Evolutionary conservation across 2,113 vertebrate genomes (phyloP).

Genomic region (Dipodomys ordii): DNA sequence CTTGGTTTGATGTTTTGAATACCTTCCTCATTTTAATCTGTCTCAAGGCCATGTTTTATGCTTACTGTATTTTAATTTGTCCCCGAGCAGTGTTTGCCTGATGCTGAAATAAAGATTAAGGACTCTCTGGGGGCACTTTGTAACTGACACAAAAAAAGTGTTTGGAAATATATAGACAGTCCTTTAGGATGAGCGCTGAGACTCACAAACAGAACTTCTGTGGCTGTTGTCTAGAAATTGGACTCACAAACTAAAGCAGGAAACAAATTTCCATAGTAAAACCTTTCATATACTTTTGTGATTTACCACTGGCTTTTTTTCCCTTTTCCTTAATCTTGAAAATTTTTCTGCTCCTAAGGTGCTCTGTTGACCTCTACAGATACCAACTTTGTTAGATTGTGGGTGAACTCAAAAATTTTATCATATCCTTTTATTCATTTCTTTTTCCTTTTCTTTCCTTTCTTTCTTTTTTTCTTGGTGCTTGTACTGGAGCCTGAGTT

Average conservation of each 20-base stretch:
- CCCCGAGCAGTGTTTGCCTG: conserved; percentile 52
- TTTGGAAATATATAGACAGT: not conserved
- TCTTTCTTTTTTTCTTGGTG: not conserved
- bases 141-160: not conserved
- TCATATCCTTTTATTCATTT: not conserved
- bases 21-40: conserved; percentile 61
- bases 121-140: not conserved
- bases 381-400: not conserved
- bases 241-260: conserved; percentile 40
- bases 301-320: not conserved
- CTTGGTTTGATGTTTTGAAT: not conserved
- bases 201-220: not conserved
- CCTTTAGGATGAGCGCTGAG: not conserved
- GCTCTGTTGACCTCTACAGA: not conserved
- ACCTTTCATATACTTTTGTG: not conserved
- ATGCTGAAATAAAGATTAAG: conserved; percentile 50
- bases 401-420: not conserved
- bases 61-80: conserved; percentile 65
- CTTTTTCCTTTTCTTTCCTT: too few species aligned
- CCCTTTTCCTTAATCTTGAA: not conserved
- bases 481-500: too few species aligned
- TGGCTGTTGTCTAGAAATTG: conserved; percentile 10
- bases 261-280: conserved; percentile 13
- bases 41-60: conserved; percentile 58
- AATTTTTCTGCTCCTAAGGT: not conserved